These are phyloP conservation scores for Nomada fucata DNA, from an alignment of 2,888 invertebrate genomes.

Conservation along the genomic window DNA sequence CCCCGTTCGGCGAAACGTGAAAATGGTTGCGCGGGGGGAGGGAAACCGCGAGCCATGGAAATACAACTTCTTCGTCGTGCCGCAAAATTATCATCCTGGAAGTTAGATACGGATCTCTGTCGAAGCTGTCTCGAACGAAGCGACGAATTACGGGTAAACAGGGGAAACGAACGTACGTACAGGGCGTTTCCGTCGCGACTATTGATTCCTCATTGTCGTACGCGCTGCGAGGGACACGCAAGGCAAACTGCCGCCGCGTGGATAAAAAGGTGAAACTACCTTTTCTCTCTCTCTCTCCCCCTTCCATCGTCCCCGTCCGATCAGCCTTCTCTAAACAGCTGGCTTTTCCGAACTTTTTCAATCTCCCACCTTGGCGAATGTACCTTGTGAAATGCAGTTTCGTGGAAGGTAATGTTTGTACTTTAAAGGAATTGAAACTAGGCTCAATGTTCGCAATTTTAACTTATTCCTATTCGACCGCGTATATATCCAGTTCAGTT, in stretches of 20 bases:
- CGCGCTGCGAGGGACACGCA: slow-evolving; percentile 63
- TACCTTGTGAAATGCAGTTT: slow-evolving; percentile 5
- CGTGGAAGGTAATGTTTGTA: slow-evolving; percentile 2
- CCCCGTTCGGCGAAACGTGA: not conserved
- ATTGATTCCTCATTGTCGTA: slow-evolving; percentile 66
- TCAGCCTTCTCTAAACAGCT: slow-evolving; percentile 41
- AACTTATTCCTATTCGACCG: not conserved
- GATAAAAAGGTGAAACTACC: slow-evolving; percentile 49
- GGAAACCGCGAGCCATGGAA: not conserved
- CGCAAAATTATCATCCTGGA: slow-evolving; percentile 44
- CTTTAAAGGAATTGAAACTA: slow-evolving; percentile 23
- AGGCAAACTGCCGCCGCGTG: slow-evolving; percentile 39
- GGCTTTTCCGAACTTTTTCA: slow-evolving; percentile 48
- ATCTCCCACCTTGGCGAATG: slow-evolving; percentile 30
- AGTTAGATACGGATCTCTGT: slow-evolving; percentile 57
- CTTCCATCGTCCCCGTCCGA: no score
- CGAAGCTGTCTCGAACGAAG: slow-evolving; percentile 43
- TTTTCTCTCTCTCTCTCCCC: not conserved
- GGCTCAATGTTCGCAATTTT: slow-evolving; percentile 2
- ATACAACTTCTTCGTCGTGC: slow-evolving; percentile 7
- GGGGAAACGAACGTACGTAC: slow-evolving; percentile 56
- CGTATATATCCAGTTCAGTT: not conserved
- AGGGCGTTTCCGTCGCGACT: slow-evolving; percentile 70
- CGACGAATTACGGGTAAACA: slow-evolving; percentile 63
- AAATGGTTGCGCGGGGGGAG: not conserved